Base-by-base conservation (phyloP, 2,888 invertebrate species). In the Glaucopsyche alexis region DNA sequence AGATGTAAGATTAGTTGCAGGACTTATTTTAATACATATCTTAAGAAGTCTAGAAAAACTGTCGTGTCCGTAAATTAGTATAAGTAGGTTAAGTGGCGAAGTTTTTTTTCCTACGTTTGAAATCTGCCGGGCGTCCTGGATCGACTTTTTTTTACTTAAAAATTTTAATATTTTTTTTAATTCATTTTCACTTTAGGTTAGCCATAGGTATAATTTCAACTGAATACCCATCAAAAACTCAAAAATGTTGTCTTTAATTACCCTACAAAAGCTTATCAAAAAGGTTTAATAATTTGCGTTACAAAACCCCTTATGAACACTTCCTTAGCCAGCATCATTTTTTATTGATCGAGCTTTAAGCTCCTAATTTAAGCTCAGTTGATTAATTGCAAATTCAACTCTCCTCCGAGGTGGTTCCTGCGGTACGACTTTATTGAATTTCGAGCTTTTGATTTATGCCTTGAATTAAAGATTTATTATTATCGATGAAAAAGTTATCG, bases 371-470 rank as follows among this genome's bases (percentile, higher is more conserved):
- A 88, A 84, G 83, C 76, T 82, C 80, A 77, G 81, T 87, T 91
- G 91, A 92, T 91, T 91, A 91, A 91, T 91, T 91, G 91, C 90
- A 90, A 89, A 91, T 92, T 92, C 91, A 92, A 89, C 87, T 87
- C 86, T 83, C 83, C 86, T 80, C 84, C 85, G 83, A 83, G 87
- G 89, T 85, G 89, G 90, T 88, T 81, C 85, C 83, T 85, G 84
- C 83, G 83, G 84, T 91, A 91, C 88, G 87, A 91, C 91, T 91
- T 93, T 92, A 92, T 93, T 93, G 91, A 93, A 91, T 93, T 91
- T 92, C 89, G 87, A 87, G 86, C 84, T 76, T 80, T 82, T 89
- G 90, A 92, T 91, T 91, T 90, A 92, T 91, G 87, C 77, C 79
- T 80, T 80, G 84, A 81, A 87, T 87, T 83, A 84, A 84, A 83